Base-by-base conservation (phyloP, 2,888 invertebrate genomes). In the Cheilosia scutellata region DNA sequence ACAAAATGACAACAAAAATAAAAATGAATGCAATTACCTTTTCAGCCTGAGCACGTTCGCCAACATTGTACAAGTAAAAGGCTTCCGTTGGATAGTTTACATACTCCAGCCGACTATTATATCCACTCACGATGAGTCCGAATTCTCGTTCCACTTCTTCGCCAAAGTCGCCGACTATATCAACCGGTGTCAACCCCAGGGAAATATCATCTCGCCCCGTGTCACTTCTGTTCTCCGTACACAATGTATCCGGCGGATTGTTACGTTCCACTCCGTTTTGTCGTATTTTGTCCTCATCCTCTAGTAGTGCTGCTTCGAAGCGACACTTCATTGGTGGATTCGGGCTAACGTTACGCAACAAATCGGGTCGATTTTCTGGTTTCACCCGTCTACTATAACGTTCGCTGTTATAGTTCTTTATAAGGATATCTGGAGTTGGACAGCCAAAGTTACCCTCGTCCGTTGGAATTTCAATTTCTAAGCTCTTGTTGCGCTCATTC, bases 141-240 rank as follows among this genome's bases (percentile, higher is more conserved):
- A 92, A 91, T 79, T 92, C 92, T 4, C 90, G 87, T 88, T 92
- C 91, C 44, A 92, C 90, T 87, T 92, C 92, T 29, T 90, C 88
- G 2, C 90, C 91, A 87, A 92, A 92, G 87, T 92, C 90, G 2
- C 92, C 92, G 70, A 92, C 90, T 53, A 92, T 92, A 88, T 91
- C 91, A 6, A 91, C 90, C 0, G 92, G 90, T 29, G 91, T 90
- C 51, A 89, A 80, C 11, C 90, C 89, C 51, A 88, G 87, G 3
- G 89, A 89, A 55, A 88, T 87, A 60, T 89, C 90, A 57, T 89
- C 90, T 42, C 88, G 89, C 4, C 82, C 78, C n/a, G 49, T 53
- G 31, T 75, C 75, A 55, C 44, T 86, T n/a, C 47, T 72, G 20
- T 53, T 70, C 25, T 84, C 87, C 51, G 80, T 88, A 16, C 86